These are phyloP conservation scores for Siderastrea siderea DNA, from an alignment of 92 coral and sea anemone genomes.

Conservation along the genomic window DNA sequence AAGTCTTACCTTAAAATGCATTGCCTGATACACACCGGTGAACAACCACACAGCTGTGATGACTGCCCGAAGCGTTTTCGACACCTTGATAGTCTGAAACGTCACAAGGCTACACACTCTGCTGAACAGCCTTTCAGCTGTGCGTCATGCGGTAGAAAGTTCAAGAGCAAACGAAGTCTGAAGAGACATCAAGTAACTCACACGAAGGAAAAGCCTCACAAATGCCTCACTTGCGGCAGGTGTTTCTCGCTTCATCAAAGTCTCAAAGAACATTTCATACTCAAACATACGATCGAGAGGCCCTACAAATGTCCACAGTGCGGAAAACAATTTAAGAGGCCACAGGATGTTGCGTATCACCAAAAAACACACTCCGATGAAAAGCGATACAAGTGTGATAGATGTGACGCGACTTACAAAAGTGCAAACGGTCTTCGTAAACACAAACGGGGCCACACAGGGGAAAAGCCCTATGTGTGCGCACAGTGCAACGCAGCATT, in stretches of 20 bases:
- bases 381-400: slow-evolving; percentile 4
- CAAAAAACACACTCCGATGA: slow-evolving; percentile 16
- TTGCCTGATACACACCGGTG: slow-evolving; percentile 4
- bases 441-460: background rate
- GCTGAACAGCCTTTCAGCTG: slow-evolving; percentile 15
- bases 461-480: background rate
- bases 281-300: slow-evolving; percentile 5
- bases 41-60: background rate
- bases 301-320: slow-evolving; percentile 11
- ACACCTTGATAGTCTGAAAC: background rate
- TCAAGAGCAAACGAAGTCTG: background rate
- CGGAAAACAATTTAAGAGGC: slow-evolving; percentile 9
- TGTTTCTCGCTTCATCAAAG: background rate
- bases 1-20: slow-evolving; percentile 1
- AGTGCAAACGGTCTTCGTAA: background rate
- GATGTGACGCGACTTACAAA: background rate
- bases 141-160: background rate
- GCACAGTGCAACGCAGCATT: background rate
- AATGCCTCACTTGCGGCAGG: slow-evolving; percentile 10
- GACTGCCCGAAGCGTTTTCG: slow-evolving; percentile 10
- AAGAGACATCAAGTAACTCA: background rate
- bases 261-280: slow-evolving; percentile 13
- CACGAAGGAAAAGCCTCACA: background rate
- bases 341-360: background rate
- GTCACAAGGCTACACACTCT: background rate